These are phyloP conservation scores for Hylaeus anthracinus DNA, from an alignment of 1,140 invertebrate genomes.

Conservation along the genomic window DNA sequence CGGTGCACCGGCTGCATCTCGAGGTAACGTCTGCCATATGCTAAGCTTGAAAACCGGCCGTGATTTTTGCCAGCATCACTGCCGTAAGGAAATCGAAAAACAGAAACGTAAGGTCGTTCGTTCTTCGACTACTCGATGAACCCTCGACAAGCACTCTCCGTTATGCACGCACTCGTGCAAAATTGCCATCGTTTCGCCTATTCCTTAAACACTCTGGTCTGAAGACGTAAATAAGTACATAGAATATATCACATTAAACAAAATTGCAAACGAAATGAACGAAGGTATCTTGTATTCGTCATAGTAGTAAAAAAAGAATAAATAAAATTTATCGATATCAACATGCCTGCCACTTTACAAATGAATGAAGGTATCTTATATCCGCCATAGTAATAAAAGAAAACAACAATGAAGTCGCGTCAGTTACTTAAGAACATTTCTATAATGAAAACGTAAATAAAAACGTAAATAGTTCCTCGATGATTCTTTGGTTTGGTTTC, in stretches of 20 bases:
- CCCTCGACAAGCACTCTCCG: not conserved
- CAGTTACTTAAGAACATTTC: not conserved
- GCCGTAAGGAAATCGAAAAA: slow-evolving; percentile 37
- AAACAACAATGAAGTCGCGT: not conserved
- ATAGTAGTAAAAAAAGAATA: no score
- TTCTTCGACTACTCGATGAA: not conserved
- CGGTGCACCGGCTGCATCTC: slow-evolving; percentile 33
- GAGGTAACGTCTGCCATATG: slow-evolving; percentile 73
- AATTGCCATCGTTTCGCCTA: not conserved
- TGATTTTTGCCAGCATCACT: slow-evolving; percentile 56
- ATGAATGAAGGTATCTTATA: not conserved
- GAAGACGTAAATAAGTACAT: no score
- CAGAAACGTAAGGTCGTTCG: slow-evolving; percentile 18
- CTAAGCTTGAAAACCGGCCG: slow-evolving; percentile 61
- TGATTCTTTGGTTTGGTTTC: not conserved
- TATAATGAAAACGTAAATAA: not conserved
- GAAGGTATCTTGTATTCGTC: not conserved
- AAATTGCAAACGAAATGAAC: no score
- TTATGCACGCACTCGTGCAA: not conserved
- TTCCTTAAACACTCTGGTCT: not conserved
- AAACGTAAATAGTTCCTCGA: no score
- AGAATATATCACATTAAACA: no score
- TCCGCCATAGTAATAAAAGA: no score
- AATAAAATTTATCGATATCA: no score
- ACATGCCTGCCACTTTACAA: no score